These are phyloP conservation scores for Peromyscus eremicus DNA, from an alignment of 2,797 vertebrate species.

Conservation along the genomic window DNA sequence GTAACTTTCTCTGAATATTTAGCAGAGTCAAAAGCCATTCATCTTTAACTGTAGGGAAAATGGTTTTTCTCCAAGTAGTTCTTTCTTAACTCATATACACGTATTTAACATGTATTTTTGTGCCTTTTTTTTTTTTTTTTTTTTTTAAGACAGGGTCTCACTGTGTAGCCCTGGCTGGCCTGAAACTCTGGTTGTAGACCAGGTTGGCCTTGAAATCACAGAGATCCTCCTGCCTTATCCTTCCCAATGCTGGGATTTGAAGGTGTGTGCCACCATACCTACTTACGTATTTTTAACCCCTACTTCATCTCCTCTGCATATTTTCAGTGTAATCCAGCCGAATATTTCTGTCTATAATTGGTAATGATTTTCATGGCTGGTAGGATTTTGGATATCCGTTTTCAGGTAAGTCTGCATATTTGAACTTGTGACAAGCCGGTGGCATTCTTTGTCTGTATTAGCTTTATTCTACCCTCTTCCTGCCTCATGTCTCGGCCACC, in stretches of 20 bases:
- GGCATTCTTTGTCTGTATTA: neutral
- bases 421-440: neutral
- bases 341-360: slow-evolving; percentile 47
- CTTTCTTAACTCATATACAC: neutral
- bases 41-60: neutral
- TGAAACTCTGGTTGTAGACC: neutral
- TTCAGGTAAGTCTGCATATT: slow-evolving; percentile 55
- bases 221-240: no score
- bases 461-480: neutral
- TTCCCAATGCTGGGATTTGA: neutral
- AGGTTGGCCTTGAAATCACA: neutral
- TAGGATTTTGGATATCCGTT: neutral
- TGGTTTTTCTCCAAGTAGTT: neutral
- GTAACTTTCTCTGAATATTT: slow-evolving; percentile 18
- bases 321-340: neutral
- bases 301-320: neutral
- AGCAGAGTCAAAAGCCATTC: neutral
- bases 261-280: neutral
- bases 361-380: slow-evolving; percentile 1
- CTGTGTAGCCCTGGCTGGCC: neutral
- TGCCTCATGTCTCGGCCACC: neutral
- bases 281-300: neutral
- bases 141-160: neutral
- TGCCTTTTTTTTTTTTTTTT: neutral
- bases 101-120: slow-evolving; percentile 59